Base-by-base conservation (phyloP, 2,113 vertebrate genomes). In the Leucoraja erinaceus region DNA sequence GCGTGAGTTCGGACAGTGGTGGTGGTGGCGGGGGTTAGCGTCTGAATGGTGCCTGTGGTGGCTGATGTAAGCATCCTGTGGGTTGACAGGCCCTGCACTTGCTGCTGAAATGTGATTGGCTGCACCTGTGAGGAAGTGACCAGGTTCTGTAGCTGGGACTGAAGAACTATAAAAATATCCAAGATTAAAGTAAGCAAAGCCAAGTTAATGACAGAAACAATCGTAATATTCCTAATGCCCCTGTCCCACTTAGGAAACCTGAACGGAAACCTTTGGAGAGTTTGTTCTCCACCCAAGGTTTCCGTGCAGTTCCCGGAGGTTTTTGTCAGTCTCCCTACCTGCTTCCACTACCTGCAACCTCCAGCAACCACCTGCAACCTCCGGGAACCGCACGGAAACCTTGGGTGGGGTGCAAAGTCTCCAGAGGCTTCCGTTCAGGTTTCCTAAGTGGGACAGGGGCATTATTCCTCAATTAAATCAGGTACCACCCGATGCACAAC, bases 71-170 rank as follows among this genome's bases (percentile, higher is more conserved):
- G 96, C 81, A 99, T 96, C 3, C 98, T 96, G 95, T 96, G 97
- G 33, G 96, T 96, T 93, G 96, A 96, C 90, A 97, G 95, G 0
- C 96, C 96, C 94, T 97, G 97, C 77, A 97, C 96, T 94, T 99
- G 98, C 96, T 99, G 98, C 95, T 99, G 99, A 95, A 99, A 98
- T 59, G 99, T 94, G 76, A 99, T 95, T 0, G 98, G 98, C 93
- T 99, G 98, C 0, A 99, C 96, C 94, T 99, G 98, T 0, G 96
- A 96, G 75, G 98, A 98, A 0, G 98, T 98, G 96, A 99, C 95
- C 77, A 99, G 96, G 96, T 98, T 98, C 95, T 98, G 98, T 93
- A 99, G 94, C 94, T 99, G 98, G 77, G 98, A 98, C 94, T 99
- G 99, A 56, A 99, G 97, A 92, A 99, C 99, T 99, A 95, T 33